These are phyloP conservation scores for Aegypius monachus DNA, from an alignment of 2,113 vertebrate genomes.

Conservation along the genomic window DNA sequence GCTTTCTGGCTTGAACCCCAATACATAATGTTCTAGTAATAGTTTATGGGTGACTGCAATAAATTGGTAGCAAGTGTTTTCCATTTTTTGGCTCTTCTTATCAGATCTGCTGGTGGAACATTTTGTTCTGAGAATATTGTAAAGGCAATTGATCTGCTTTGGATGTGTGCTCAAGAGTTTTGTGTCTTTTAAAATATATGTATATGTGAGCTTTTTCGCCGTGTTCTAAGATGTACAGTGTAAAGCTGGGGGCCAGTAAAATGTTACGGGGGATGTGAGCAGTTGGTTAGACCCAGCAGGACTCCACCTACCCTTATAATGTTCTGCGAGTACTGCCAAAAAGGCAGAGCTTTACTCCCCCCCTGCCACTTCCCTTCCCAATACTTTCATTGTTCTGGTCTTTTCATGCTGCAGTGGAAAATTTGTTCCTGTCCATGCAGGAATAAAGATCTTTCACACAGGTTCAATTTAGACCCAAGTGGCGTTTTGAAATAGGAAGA, in stretches of 20 bases:
- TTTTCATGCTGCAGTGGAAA: constrained; percentile 46
- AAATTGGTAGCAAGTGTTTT: constrained; percentile 81
- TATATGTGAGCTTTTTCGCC: not conserved
- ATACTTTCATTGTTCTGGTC: constrained; percentile 35
- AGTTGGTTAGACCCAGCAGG: constrained; percentile 53
- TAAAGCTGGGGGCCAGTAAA: constrained; percentile 20
- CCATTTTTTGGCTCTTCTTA: constrained; percentile 77
- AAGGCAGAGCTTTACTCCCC: constrained; percentile 4
- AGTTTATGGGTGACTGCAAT: constrained; percentile 80
- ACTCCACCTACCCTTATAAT: constrained; percentile 50
- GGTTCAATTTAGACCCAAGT: constrained; percentile 43
- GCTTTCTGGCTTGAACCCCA: constrained; percentile 78
- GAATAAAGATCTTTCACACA: constrained; percentile 23
- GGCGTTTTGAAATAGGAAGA: constrained; percentile 20
- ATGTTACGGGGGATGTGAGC: constrained; percentile 13
- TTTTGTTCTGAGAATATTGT: constrained; percentile 76
- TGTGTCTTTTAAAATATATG: constrained; percentile 48
- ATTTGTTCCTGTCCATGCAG: not conserved
- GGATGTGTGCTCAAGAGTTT: constrained; percentile 52
- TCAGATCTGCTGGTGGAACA: constrained; percentile 74
- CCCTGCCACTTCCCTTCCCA: not conserved
- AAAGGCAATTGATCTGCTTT: constrained; percentile 75
- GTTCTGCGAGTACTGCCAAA: constrained; percentile 30
- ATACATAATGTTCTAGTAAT: constrained; percentile 83
- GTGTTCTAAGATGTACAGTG: not conserved